Evolutionary conservation across 2,888 invertebrate genomes (phyloP).

Genomic region (Leucophenga montana): DNA sequence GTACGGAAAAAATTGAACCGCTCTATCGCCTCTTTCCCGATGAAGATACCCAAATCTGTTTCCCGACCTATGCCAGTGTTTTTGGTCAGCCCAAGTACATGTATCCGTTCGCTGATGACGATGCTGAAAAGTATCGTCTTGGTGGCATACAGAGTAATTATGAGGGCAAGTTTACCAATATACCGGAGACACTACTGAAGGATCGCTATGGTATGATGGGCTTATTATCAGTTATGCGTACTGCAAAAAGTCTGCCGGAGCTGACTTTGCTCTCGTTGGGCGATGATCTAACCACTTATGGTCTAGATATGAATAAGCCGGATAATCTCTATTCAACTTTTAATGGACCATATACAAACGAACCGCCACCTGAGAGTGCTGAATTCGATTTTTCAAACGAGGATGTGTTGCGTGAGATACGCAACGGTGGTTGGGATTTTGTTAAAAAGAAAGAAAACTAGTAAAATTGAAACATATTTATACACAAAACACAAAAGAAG

Average conservation of each 20-base stretch:
- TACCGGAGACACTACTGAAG: neutral
- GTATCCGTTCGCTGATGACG: constrained; percentile 11
- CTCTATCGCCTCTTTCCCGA: neutral
- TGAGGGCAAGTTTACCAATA: constrained; percentile 2
- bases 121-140: neutral
- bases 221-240: constrained; percentile 14
- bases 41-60: neutral
- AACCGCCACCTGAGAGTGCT: neutral
- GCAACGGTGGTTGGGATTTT: no score
- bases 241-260: constrained; percentile 11
- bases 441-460: no score
- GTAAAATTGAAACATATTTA: no score
- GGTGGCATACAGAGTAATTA: constrained; percentile 14
- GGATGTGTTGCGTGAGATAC: no score
- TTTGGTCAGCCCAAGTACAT: constrained; percentile 13
- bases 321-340: neutral
- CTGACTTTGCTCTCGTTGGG: constrained; percentile 15
- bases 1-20: no score
- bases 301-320: neutral
- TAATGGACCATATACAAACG: constrained; percentile 17
- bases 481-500: neutral
- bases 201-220: constrained; percentile 15
- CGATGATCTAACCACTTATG: constrained; percentile 9
- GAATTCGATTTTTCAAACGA: neutral
- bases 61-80: constrained; percentile 12